Evolutionary conservation across 2,888 invertebrate species (phyloP), one percentile per base, ranked within the genome.

Genomic region (Lithosia quadra): DNA sequence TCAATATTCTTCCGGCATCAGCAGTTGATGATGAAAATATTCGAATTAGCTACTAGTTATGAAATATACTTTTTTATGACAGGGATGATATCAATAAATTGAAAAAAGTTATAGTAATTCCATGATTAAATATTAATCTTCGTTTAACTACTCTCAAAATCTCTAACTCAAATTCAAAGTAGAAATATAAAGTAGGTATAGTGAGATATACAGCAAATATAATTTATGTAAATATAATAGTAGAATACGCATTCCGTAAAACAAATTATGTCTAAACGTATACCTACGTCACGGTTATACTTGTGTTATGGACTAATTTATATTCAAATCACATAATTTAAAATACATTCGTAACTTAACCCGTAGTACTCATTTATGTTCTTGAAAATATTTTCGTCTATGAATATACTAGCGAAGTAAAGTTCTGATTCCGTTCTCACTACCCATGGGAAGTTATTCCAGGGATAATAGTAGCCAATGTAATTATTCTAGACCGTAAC

Each of bases 301-400:
- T 49, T 49, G n/a, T 49, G n/a, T 49, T n/a, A 2, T n/a, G n/a
- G 0, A 49, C 49, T 49, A 49, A 49, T 49, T 49, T 9, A n/a
- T 49, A 49, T 49, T 49, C 49, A 49, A 49, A 49, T 49, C 49
- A 49, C n/a, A 49, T 49, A 49, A 49, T 49, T 49, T 49, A n/a
- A 49, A 49, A 49, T 49, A 49, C 49, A n/a, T 49, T n/a, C n/a
- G n/a, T 49, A n/a, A 49, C n/a, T 49, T 49, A 5, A 49, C n/a
- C 18, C 8, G 49, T 49, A 49, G 49, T 49, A n/a, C n/a, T 49
- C 8, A n/a, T 49, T 49, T 49, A 8, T 4, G n/a, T 49, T 49
- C 18, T 43, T 18, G 7, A 18, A 18, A 49, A n/a, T n/a, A 49
- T n/a, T 43, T 18, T 43, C 13, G 36, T 13, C 13, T 36, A 1